phyloP scores from a whole-genome alignment of 2,113 vertebrate species.

The Odontophorus gujanensis region DNA sequence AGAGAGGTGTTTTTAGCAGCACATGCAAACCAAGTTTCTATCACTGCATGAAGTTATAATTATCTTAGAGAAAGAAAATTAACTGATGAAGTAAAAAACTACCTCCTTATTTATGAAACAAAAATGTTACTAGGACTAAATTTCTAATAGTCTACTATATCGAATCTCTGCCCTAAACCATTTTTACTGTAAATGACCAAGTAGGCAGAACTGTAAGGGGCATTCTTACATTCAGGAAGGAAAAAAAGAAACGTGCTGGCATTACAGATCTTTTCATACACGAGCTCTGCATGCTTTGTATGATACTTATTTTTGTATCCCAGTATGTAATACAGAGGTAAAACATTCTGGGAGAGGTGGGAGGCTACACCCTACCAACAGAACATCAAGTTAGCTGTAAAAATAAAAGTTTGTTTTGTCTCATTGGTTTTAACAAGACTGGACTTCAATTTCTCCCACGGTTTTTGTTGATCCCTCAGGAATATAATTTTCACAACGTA shows the following conservation, averaged over 20 bases:
- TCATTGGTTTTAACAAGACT: background rate
- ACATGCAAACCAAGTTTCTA: background rate
- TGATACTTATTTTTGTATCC: background rate
- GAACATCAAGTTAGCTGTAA: background rate
- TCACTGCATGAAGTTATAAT: background rate
- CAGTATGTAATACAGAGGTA: background rate
- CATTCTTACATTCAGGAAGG: background rate
- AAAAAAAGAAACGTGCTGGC: background rate
- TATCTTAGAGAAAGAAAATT: background rate
- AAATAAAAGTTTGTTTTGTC: background rate
- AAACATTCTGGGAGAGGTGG: background rate
- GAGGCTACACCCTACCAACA: background rate
- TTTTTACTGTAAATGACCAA: background rate
- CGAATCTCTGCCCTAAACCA: background rate
- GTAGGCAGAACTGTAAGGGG: background rate
- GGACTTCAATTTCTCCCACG: background rate
- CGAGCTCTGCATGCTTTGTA: background rate
- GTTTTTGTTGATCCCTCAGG: background rate
- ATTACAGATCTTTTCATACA: background rate
- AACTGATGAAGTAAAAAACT: background rate
- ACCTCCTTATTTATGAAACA: background rate
- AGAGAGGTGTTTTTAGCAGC: background rate
- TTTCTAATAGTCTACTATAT: background rate
- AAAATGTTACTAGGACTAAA: background rate
- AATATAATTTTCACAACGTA: background rate